phyloP scores from a whole-genome alignment of 2,797 vertebrate genomes.

The Sebastes oblongus region DNA sequence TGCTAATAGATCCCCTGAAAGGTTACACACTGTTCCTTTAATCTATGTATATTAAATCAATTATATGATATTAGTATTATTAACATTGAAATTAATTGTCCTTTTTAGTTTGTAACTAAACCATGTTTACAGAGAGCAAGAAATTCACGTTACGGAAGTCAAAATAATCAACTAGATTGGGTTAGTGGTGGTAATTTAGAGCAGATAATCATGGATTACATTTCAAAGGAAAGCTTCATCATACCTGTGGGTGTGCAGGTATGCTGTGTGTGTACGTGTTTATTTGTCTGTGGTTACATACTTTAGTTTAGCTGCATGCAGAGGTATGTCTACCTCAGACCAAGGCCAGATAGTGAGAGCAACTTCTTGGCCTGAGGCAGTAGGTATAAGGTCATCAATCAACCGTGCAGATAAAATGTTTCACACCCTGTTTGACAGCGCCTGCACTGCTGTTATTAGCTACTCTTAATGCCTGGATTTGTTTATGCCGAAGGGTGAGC shows the following conservation, averaged over 20 bases:
- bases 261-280: conserved; percentile 11
- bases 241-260: conserved; percentile 4
- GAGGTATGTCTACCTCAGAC: conserved; percentile 25
- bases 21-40: no score
- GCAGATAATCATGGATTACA: conserved; percentile 1
- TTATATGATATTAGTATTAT: not conserved
- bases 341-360: conserved; percentile 20
- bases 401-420: conserved; percentile 53
- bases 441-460: conserved; percentile 45
- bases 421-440: conserved; percentile 45
- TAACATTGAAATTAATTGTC: not conserved
- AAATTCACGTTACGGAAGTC: not conserved
- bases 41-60: not conserved
- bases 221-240: conserved; percentile 8
- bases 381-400: conserved; percentile 50
- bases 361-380: conserved; percentile 34
- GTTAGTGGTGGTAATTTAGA: not conserved
- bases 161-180: not conserved
- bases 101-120: not conserved
- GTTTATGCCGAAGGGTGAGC: conserved; percentile 61
- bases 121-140: not conserved
- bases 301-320: conserved; percentile 14
- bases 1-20: no score
- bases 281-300: conserved; percentile 13
- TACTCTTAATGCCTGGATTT: conserved; percentile 56